Base-by-base conservation (phyloP, 2,797 vertebrate species). In the Decapterus maruadsi region DNA sequence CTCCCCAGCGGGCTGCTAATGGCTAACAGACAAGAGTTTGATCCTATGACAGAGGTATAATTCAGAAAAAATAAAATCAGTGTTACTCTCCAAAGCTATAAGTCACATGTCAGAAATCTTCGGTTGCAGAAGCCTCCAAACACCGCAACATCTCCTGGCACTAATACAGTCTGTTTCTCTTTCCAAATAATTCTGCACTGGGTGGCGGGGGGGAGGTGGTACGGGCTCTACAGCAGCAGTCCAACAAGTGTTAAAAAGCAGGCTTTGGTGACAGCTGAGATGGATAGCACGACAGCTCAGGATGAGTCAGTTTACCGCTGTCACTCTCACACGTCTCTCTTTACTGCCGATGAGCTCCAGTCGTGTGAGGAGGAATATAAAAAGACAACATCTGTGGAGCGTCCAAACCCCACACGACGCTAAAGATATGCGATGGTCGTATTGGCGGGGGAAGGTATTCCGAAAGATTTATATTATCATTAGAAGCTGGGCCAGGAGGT, bases 371-470 rank as follows among this genome's bases (percentile, higher is more conserved):
- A 51, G 60, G 29, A 63, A 74, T 58, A 56, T 64, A 75, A 83
- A 79, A 26, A 26, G 56, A 59, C 68, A 82, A 86, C 86, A 85
- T 88, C 80, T 90, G 91, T 26, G 75, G 66, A 69, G 29, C 71
- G 55, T 88, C 78, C 45, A 19, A n/a, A n/a, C 6, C 51, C 14
- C 80, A 43, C 45, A 57, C 9, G 42, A 50, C 40, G 58, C 46
- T 8, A 56, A 42, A 59, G 66, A 79, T 81, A 72, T 78, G 83
- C 38, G 62, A 68, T 77, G 42, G 31, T 55, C 45, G 43, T 29
- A 62, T 57, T 69, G 65, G 66, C n/a, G 26, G 26, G 26, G 76
- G 55, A 22, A 58, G 42, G 51, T 29, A 66, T 63, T 72, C 19
- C 43, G 56, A 68, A 19, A 13, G 55, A 84, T 10, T 42, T 14